These are phyloP conservation scores for Drosophila anomalata DNA, from an alignment of 2,888 invertebrate genomes.

Conservation along the genomic window DNA sequence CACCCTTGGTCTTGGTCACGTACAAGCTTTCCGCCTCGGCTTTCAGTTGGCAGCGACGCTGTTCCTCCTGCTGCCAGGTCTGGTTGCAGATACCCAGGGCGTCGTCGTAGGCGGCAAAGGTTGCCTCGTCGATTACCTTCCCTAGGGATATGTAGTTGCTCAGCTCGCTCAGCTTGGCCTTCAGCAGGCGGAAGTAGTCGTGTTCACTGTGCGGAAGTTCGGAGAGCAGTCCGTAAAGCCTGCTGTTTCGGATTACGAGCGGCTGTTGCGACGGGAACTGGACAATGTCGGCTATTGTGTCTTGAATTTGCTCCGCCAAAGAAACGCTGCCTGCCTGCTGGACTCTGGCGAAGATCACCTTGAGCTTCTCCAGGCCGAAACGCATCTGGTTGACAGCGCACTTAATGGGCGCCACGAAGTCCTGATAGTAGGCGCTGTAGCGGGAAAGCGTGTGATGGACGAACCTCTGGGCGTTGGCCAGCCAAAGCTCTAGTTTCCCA, in stretches of 20 bases:
- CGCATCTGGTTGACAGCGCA: slow-evolving; percentile 88
- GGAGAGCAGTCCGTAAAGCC: slow-evolving; percentile 75
- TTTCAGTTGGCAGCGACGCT: slow-evolving; percentile 87
- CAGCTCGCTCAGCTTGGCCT: slow-evolving; percentile 89
- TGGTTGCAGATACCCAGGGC: slow-evolving; percentile 87
- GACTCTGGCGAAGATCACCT: slow-evolving; percentile 85
- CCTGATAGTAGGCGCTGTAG: slow-evolving; percentile 89
- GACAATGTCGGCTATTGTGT: slow-evolving; percentile 74
- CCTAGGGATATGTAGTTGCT: slow-evolving; percentile 87
- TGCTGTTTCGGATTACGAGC: slow-evolving; percentile 68
- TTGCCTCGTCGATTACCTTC: slow-evolving; percentile 84
- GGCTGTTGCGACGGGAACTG: slow-evolving; percentile 78
- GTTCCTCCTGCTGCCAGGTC: slow-evolving; percentile 91
- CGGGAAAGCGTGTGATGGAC: slow-evolving; percentile 83
- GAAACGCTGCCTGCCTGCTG: slow-evolving; percentile 56
- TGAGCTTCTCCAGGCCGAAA: slow-evolving; percentile 87
- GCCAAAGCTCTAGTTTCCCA: slow-evolving; percentile 81
- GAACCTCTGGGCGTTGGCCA: slow-evolving; percentile 82
- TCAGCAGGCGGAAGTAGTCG: slow-evolving; percentile 85
- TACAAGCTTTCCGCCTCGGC: slow-evolving; percentile 91
- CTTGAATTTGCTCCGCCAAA: slow-evolving; percentile 65
- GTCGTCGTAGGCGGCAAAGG: slow-evolving; percentile 85
- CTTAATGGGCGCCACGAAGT: slow-evolving; percentile 90
- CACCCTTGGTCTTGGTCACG: slow-evolving; percentile 88
- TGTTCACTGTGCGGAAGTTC: slow-evolving; percentile 76